Evolutionary conservation across 2,888 invertebrate genomes (phyloP), one percentile per base, ranked within the genome.

Genomic region (Clusia tigrina): DNA sequence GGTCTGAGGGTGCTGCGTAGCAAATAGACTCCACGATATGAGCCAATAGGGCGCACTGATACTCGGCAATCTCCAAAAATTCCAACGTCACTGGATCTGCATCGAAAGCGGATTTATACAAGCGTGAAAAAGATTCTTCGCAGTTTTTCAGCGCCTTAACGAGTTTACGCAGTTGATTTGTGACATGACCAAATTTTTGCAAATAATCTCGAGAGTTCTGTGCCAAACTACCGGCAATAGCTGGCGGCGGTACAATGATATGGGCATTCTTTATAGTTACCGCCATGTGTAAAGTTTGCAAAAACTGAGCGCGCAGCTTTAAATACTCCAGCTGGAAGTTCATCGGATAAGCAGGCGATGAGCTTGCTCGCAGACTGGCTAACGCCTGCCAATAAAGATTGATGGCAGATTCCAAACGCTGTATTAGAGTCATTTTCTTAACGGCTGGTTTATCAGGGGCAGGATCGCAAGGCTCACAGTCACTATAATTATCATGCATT

Each of bases 191-290:
- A 79, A 90, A 92, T 69, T 91, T 87, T 71, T 92, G 90, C 60
- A 92, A 86, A 72, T 93, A 92, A 76, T 93, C 93, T 57, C 92
- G 86, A 0, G 91, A 89, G 46, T 89, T 89, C 69, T 91, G 90
- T 0, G 94, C 94, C 58, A 93, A 87, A 1, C 92, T 89, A 1
- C 91, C 89, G 0, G 96, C 95, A 61, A 96, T 94, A 0, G 96
- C 96, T 0, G 96, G 95, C 42, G 96, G 95, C 25, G 96, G 97
- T 63, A 95, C 94, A 64, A 95, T 93, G 76, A 93, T 93, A 67
- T 84, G 84, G 0, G 86, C 86, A 17, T 86, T 80, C 68, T 85
- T 79, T 0, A 86, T 86, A 0, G 83, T 82, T 1, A 84, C 84
- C 0, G 84, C 80, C 61, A 79, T 74, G 6, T 81, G 81, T 1